Base-by-base conservation (phyloP, 1,140 invertebrate genomes). In the Trichoplusia ni region DNA sequence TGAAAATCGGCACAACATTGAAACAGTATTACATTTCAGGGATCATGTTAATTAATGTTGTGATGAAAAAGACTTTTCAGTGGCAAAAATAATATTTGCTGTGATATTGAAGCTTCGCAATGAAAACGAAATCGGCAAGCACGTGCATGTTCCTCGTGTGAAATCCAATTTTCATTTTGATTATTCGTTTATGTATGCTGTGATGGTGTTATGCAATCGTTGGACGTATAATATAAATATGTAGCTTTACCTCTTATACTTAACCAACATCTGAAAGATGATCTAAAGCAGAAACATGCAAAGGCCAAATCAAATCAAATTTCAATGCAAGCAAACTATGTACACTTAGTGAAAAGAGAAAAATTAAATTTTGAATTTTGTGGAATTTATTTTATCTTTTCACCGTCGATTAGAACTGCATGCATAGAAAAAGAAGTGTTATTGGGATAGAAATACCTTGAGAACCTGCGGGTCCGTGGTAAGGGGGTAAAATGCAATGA, bases 381-480 rank as follows among this genome's bases (percentile, higher is more conserved):
- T 29, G 13, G 14, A 4, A 13, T 18, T 47, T 38, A 29, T 69
- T 75, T 58, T 58, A n/a, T 44, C 62, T 72, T 69, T 69, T 61
- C 68, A 74, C 71, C 62, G 25, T 44, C 59, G 54, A 59, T 58
- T 51, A 72, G 59, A 77, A 72, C 61, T 64, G 49, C 86, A 90
- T 89, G 86, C 87, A 86, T 73, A 86, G 79, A 90, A 82, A 72
- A 63, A 82, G 77, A 82, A 81, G 79, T 85, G 73, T 84, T 84
- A 89, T 84, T 85, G 89, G 87, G 89, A 89, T 70, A 92, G 68
- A 82, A 87, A 82, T 95, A 95, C 94, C 94, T 95, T 95, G 91
- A 94, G 93, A 92, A 95, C 94, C 94, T 95, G 92, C 80, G 69
- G 82, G 89, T 92, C 92, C 90, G 77, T 85, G 87, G 86, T 90